Conservation (phyloP, 1,140 invertebrate genomes). For the Procambarus virginalis region DNA sequence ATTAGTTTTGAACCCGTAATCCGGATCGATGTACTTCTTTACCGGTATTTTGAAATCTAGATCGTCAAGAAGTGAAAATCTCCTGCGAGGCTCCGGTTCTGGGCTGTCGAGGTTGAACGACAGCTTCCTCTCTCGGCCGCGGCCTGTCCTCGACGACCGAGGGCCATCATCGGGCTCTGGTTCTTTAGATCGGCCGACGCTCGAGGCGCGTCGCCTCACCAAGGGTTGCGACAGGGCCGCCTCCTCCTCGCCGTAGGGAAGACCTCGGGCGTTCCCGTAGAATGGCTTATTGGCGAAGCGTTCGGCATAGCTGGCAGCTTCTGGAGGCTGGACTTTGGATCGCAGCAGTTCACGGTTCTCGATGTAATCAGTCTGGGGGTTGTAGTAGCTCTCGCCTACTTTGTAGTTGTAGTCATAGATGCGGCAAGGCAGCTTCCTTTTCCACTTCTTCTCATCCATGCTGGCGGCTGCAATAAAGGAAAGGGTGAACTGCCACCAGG, state of each 20-base stretch:
- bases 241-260: conserved; percentile 56
- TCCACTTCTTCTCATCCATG: conserved; percentile 49
- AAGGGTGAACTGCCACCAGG: neutral
- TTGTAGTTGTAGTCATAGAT: conserved; percentile 69
- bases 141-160: neutral
- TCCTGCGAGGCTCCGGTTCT: conserved; percentile 33
- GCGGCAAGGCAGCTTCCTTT: conserved; percentile 51
- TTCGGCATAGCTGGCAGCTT: conserved; percentile 64
- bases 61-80: conserved; percentile 46
- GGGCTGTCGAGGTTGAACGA: conserved; percentile 46
- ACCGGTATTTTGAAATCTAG: conserved; percentile 43
- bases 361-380: conserved; percentile 62
- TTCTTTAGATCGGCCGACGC: neutral
- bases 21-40: conserved; percentile 33
- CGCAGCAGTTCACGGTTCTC: conserved; percentile 81
- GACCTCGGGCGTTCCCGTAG: conserved; percentile 63
- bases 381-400: conserved; percentile 67
- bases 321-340: conserved; percentile 76
- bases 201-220: conserved; percentile 32
- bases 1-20: conserved; percentile 34
- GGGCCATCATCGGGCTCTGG: conserved; percentile 30
- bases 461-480: conserved; percentile 57
- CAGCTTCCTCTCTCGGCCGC: conserved; percentile 28
- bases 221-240: conserved; percentile 41
- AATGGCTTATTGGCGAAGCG: conserved; percentile 64